Conservation (phyloP, 2,113 vertebrate genomes). For the Ceyx cyanopectus region DNA sequence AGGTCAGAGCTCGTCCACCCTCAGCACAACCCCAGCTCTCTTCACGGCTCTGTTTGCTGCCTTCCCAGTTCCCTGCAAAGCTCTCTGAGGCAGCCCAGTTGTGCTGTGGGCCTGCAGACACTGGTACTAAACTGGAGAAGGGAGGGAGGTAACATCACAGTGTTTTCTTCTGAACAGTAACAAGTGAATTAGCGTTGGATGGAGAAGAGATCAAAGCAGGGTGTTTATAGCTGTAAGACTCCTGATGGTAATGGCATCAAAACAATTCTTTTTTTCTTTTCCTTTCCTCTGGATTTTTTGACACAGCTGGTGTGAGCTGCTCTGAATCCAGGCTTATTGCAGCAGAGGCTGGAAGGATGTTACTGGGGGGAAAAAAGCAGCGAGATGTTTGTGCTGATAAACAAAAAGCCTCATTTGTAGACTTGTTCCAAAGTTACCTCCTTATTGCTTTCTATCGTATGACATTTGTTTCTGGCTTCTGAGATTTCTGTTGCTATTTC, state of each 20-base stretch:
- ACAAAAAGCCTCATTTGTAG: background rate
- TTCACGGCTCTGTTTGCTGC: background rate
- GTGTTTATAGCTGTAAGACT: background rate
- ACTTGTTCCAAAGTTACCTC: background rate
- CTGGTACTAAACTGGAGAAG: rapidly evolving
- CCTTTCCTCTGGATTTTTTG: background rate
- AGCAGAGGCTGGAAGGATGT: background rate
- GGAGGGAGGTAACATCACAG: background rate
- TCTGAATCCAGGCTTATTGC: background rate
- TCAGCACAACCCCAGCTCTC: rapidly evolving
- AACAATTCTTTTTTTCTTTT: background rate
- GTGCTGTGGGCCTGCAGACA: background rate
- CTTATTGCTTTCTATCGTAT: constrained; percentile 17
- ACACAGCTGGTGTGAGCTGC: background rate
- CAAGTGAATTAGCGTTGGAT: background rate
- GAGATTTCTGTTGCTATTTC: constrained; percentile 26
- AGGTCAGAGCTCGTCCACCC: rapidly evolving
- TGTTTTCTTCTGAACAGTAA: background rate
- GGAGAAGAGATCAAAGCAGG: background rate
- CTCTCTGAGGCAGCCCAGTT: background rate
- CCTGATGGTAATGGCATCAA: background rate
- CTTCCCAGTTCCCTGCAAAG: background rate
- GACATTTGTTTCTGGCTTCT: background rate
- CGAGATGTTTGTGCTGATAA: background rate
- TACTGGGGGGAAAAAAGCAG: background rate